Evolutionary conservation across 2,888 invertebrate genomes (phyloP).

Genomic region (Calephelis perditalis): DNA sequence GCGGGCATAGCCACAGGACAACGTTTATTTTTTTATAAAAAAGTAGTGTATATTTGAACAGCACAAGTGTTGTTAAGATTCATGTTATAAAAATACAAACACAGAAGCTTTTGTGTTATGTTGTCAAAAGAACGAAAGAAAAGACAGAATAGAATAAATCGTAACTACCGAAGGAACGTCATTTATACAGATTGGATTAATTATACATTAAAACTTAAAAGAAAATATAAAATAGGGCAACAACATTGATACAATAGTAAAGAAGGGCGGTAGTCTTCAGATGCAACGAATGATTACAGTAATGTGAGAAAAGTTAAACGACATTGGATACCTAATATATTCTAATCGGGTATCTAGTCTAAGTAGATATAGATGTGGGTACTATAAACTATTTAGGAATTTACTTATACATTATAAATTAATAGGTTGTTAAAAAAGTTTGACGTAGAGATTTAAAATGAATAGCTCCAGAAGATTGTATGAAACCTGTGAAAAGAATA

Average conservation of each 20-base stretch:
- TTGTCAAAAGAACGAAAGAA: not conserved
- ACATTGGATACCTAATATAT: constrained; percentile 37
- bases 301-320: constrained; percentile 38
- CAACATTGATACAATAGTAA: constrained; percentile 78
- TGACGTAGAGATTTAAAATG: no score
- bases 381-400: constrained; percentile 1
- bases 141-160: not conserved
- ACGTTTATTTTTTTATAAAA: no score
- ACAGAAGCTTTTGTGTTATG: not conserved
- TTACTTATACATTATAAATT: not conserved
- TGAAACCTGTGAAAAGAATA: no score
- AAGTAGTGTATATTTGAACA: not conserved
- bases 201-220: constrained; percentile 16
- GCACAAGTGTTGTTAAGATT: no score
- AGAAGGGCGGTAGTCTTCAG: constrained; percentile 72
- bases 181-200: not conserved
- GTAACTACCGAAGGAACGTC: constrained; percentile 7
- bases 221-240: constrained; percentile 35
- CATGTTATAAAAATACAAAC: not conserved
- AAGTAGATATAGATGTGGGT: not conserved
- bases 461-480: no score
- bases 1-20: not conserved
- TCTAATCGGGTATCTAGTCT: constrained; percentile 16
- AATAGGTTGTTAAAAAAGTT: no score
- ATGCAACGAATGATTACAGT: constrained; percentile 59